Percentiles rank a stretch among this genome's conserved stretches.
Conservation (phyloP, 2,888 invertebrate species). For the Rhogogaster chlorosoma region DNA sequence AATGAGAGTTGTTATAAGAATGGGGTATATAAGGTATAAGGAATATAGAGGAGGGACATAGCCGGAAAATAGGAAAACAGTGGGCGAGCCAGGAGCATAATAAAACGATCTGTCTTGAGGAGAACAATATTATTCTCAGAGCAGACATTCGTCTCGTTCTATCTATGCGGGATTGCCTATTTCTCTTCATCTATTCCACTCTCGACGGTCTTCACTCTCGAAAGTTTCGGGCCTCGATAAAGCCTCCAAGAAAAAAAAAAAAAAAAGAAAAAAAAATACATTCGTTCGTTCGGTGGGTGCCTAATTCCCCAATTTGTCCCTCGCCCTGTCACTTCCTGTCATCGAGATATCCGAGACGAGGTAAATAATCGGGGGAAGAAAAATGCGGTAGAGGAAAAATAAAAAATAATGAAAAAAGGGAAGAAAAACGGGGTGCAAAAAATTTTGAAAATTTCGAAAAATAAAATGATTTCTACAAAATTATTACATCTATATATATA, state of each 20-base stretch:
- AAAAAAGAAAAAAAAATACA: constrained; percentile 16
- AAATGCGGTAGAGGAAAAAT: background rate
- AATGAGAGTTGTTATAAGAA: constrained; percentile 12
- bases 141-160: constrained; percentile 49
- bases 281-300: constrained; percentile 17
- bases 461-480: background rate
- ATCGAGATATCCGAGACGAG: background rate
- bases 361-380: background rate
- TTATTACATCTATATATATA: no score
- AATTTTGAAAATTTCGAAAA: background rate
- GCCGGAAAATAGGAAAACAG: constrained; percentile 37
- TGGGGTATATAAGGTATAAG: background rate
- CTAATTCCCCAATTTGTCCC: constrained; percentile 44
- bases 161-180: constrained; percentile 46
- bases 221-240: constrained; percentile 34
- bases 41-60: background rate
- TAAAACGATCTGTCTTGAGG: constrained; percentile 45
- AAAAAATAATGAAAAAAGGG: background rate
- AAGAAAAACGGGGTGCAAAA: background rate
- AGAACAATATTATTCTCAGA: constrained; percentile 48
- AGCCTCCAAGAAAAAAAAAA: background rate
- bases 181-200: constrained; percentile 47
- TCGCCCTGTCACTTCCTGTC: constrained; percentile 10
- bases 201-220: constrained; percentile 38
- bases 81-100: constrained; percentile 33